Conservation (phyloP, 2,797 vertebrate genomes). For the Chaetodon trifasciatus region DNA sequence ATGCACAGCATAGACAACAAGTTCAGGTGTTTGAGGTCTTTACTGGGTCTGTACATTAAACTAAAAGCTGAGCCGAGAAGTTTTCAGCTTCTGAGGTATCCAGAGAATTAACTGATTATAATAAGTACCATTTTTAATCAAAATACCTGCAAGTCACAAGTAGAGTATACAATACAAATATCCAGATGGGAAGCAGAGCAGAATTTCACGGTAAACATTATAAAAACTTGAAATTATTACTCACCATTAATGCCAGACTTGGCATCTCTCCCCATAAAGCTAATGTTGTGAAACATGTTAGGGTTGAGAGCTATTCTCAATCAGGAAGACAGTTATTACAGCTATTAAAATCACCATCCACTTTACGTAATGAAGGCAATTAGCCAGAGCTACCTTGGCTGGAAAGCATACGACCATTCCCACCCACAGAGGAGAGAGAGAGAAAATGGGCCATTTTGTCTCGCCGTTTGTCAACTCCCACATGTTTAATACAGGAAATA, state of each 20-base stretch:
- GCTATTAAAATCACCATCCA: slow-evolving; percentile 85
- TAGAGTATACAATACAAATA: background rate
- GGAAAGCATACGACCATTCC: slow-evolving; percentile 59
- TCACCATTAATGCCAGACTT: slow-evolving; percentile 55
- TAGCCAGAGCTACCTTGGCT: slow-evolving; percentile 76
- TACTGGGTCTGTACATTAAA: background rate
- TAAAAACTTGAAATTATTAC: slow-evolving; percentile 57
- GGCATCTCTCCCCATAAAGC: slow-evolving; percentile 62
- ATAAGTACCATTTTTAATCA: background rate
- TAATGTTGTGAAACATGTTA: slow-evolving; percentile 79
- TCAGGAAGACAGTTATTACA: slow-evolving; percentile 85
- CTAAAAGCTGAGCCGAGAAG: background rate
- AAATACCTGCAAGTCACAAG: background rate
- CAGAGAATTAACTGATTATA: background rate
- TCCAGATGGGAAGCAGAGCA: background rate
- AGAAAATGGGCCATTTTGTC: slow-evolving; percentile 67
- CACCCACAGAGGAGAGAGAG: slow-evolving; percentile 67
- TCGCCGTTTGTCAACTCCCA: slow-evolving; percentile 59
- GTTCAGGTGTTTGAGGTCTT: background rate
- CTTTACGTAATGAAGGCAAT: slow-evolving; percentile 87
- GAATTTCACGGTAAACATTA: slow-evolving; percentile 25
- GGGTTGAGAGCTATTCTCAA: slow-evolving; percentile 77
- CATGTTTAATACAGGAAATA: slow-evolving; percentile 63
- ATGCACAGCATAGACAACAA: background rate
- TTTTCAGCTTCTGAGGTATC: background rate